Conservation (phyloP, 2,888 invertebrate genomes). For the Drosophila maculinotata region DNA sequence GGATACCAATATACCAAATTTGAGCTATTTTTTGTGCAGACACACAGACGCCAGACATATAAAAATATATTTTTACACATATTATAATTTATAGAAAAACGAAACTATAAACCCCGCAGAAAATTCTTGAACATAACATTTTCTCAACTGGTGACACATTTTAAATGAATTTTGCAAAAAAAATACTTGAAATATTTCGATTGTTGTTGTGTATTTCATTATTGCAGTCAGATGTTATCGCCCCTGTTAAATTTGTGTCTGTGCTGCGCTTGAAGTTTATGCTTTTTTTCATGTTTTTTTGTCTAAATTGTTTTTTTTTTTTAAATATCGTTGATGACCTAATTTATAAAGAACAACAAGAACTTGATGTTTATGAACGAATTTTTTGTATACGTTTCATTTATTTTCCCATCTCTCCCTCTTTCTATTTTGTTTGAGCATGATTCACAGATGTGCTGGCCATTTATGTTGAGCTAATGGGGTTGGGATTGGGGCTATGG, state of each 20-base stretch:
- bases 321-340: slow-evolving; percentile 62
- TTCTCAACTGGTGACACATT: slow-evolving; percentile 37
- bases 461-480: not conserved
- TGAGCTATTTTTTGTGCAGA: too few species aligned
- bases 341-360: slow-evolving; percentile 48
- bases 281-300: slow-evolving; percentile 23
- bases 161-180: slow-evolving; percentile 27
- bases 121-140: not conserved
- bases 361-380: slow-evolving; percentile 29
- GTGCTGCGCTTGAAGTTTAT: slow-evolving; percentile 45
- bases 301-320: slow-evolving; percentile 8
- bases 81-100: not conserved
- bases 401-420: slow-evolving; percentile 17
- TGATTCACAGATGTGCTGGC: slow-evolving; percentile 58
- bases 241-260: slow-evolving; percentile 30
- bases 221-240: slow-evolving; percentile 44
- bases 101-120: not conserved
- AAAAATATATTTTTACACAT: not conserved
- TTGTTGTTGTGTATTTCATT: slow-evolving; percentile 4
- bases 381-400: slow-evolving; percentile 37
- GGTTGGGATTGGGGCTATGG: not conserved
- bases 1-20: too few species aligned
- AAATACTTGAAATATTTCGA: slow-evolving; percentile 11
- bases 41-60: not conserved
- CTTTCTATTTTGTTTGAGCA: slow-evolving; percentile 26